Evolutionary conservation across 2,888 invertebrate species (phyloP).

Genomic region (Aphrophora alni): DNA sequence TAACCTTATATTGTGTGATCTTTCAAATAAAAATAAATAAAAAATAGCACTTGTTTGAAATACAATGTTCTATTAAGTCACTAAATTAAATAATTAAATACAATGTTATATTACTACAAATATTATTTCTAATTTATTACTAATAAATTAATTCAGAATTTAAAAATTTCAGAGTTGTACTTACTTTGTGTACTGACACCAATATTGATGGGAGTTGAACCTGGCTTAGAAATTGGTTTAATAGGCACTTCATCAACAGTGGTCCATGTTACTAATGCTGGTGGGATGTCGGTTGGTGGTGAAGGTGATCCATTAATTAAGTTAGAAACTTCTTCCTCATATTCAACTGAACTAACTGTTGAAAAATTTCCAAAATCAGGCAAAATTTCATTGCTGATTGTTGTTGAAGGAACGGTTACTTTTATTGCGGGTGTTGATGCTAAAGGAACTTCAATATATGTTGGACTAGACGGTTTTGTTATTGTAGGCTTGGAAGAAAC

Average conservation of each 20-base stretch:
- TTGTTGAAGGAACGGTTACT: constrained; percentile 17
- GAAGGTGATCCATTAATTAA: constrained; percentile 37
- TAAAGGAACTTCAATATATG: constrained; percentile 44
- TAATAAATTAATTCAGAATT: background rate
- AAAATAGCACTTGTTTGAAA: too few relatives aligned
- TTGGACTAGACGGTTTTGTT: constrained; percentile 26
- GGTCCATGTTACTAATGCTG: constrained; percentile 62
- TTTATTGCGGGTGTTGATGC: constrained; percentile 48
- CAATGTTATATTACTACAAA: too few relatives aligned
- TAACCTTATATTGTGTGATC: too few relatives aligned
- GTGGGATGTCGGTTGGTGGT: constrained; percentile 54
- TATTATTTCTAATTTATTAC: background rate
- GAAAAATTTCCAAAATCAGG: background rate
- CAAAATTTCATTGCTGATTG: constrained; percentile 34
- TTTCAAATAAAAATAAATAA: too few relatives aligned
- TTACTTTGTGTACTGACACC: background rate
- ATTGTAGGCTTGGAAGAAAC: constrained; percentile 7
- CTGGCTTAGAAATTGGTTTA: constrained; percentile 31
- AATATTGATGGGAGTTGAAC: constrained; percentile 7
- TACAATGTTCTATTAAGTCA: too few relatives aligned
- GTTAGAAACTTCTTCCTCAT: constrained; percentile 39
- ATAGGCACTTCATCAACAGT: constrained; percentile 56
- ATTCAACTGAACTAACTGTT: constrained; percentile 27
- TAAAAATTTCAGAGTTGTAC: background rate
- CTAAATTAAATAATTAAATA: too few relatives aligned